These are phyloP conservation scores for Nebria brevicollis DNA, from an alignment of 2,888 invertebrate species.

Conservation along the genomic window DNA sequence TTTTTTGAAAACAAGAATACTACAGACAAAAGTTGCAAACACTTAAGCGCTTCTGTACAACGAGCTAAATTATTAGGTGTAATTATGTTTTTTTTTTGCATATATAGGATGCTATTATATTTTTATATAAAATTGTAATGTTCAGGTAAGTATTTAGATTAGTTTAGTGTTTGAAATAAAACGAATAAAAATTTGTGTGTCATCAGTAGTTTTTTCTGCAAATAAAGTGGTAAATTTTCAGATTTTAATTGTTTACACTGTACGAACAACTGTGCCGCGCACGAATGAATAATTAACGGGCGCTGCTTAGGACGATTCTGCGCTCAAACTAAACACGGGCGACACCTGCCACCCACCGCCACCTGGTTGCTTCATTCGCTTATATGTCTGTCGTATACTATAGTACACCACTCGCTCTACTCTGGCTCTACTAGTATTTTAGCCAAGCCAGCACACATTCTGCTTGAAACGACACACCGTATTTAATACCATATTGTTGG, in stretches of 20 bases:
- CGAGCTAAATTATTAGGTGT: no score
- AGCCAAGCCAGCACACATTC: background rate
- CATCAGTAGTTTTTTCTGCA: slow-evolving; percentile 12
- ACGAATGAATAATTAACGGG: slow-evolving; percentile 34
- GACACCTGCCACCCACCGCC: background rate
- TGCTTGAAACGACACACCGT: background rate
- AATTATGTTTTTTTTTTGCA: no score
- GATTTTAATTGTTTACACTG: slow-evolving; percentile 37
- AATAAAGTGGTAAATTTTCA: slow-evolving; percentile 38
- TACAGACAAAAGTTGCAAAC: no score
- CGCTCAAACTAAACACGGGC: slow-evolving; percentile 6
- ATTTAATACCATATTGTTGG: slow-evolving; percentile 21
- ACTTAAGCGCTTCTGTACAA: no score
- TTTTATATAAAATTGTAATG: no score
- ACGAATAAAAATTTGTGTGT: background rate
- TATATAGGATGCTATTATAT: no score
- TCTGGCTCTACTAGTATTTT: background rate
- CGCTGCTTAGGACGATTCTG: slow-evolving; percentile 15
- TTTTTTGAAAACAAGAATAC: no score
- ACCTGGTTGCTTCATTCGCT: background rate
- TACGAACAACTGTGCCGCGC: slow-evolving; percentile 27
- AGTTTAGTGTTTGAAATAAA: background rate
- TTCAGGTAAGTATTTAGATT: no score
- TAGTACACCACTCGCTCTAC: background rate
- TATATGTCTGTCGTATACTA: background rate